Evolutionary conservation across 2,113 vertebrate species (phyloP).

Genomic region (Lophochroa leadbeateri): DNA sequence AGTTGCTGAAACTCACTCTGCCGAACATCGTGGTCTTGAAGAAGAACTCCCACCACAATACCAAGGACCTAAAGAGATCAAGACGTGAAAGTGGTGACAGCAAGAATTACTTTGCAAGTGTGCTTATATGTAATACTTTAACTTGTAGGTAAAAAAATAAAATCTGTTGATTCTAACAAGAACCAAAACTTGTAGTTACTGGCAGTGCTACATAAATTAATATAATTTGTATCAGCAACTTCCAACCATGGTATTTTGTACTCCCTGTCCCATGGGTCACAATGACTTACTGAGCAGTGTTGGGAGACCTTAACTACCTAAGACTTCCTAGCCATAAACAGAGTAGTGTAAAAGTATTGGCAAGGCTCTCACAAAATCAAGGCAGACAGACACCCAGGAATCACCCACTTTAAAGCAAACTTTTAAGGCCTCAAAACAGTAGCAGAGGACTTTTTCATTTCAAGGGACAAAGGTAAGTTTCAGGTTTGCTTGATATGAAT

Average conservation of each 20-base stretch:
- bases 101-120: neutral
- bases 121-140: neutral
- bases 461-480: neutral
- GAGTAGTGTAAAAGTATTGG: neutral
- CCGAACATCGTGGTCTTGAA: conserved; percentile 97
- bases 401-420: neutral
- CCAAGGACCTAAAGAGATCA: conserved; percentile 86
- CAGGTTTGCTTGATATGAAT: neutral
- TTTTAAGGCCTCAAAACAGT: neutral
- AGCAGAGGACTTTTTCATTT: neutral
- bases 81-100: neutral
- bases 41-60: conserved; percentile 95
- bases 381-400: neutral
- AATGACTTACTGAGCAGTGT: neutral
- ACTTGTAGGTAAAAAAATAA: neutral
- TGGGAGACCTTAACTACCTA: neutral
- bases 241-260: neutral
- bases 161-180: neutral
- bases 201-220: accelerated
- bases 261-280: neutral
- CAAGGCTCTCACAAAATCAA: neutral
- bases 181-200: neutral
- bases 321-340: neutral
- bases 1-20: conserved; percentile 98
- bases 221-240: neutral